Evolutionary conservation across 2,888 invertebrate species (phyloP), one percentile per base, ranked within the genome.

Genomic region (Phyllotreta cruciferae): DNA sequence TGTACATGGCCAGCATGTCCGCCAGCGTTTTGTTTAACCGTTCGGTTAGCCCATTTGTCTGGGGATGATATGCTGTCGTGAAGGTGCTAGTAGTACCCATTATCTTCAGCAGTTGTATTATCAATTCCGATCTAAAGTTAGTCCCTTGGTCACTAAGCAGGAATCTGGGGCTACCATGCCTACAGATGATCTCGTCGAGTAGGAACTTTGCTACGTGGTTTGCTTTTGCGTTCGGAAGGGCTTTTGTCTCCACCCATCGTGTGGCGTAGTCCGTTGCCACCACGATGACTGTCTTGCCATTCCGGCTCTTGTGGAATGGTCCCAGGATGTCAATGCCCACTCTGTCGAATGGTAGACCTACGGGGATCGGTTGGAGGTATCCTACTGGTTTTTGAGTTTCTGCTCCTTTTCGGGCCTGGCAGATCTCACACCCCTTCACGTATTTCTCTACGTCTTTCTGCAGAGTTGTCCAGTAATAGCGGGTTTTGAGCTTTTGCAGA

Each of bases 211-310:
- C 41, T 4, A 41, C 41, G 4, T 41, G 9, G 9, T 41, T 2
- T 47, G 47, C 47, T 34, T 9, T 47, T 8, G 47, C 10, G 3
- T 47, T 34, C 4, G 14, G 14, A 3, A 41, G 10, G 1, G 41
- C 41, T 3, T 9, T 1, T 41, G 3, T 37, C 36, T 52, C 37
- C 24, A 36, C 38, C 34, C 42, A 24, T 24, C 24, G 24, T 11
- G 74, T 72, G 3, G 73, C 70, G 38, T 72, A 75, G 45, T 73
- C 73, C 0, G 72, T 73, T 0, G 73, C 72, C 4, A 75, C 72
- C 1, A 74, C 60, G 8, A 74, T 72, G 6, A 67, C 56, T 0
- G 62, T 73, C 50, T 72, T 71, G n/a, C 69, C 71, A 6, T 38
- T 47, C 9, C 39, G 54, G 36, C 70, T 71, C 49, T 56, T 63